These are phyloP conservation scores for Anastrepha obliqua DNA, from an alignment of 1,140 invertebrate species.

Conservation along the genomic window DNA sequence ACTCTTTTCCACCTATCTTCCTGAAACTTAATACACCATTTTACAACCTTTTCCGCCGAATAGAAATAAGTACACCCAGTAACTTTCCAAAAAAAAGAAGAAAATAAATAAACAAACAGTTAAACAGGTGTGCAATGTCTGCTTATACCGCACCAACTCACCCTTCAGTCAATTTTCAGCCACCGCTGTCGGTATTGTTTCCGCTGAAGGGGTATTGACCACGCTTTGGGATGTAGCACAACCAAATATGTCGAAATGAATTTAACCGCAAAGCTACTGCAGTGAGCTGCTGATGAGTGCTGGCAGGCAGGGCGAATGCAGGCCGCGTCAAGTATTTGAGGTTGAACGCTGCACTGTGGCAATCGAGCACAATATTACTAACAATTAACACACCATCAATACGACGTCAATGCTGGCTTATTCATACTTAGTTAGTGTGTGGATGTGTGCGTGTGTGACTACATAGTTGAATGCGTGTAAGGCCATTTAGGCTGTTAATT, in stretches of 20 bases:
- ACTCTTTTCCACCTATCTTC: too few relatives aligned
- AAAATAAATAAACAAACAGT: neutral
- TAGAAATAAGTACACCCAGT: too few relatives aligned
- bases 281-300: neutral
- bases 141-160: neutral
- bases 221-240: conserved; percentile 5
- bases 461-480: neutral
- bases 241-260: neutral
- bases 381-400: neutral
- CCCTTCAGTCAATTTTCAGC: neutral
- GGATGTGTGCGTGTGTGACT: neutral
- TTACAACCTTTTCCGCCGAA: too few relatives aligned
- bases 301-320: neutral
- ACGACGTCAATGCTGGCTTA: neutral
- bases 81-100: too few relatives aligned
- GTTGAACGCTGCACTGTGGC: neutral
- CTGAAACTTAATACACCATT: too few relatives aligned
- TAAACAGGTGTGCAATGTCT: neutral
- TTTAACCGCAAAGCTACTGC: neutral
- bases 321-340: neutral
- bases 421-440: neutral
- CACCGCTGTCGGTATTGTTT: conserved; percentile 1
- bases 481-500: conserved; percentile 41
- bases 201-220: conserved; percentile 26
- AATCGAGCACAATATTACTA: conserved; percentile 28